A percentile compares a stretch with the other conserved stretches of the same genome.
Evolutionary conservation across 2,888 invertebrate species (phyloP).

Genomic region (Orthosia incerta): DNA sequence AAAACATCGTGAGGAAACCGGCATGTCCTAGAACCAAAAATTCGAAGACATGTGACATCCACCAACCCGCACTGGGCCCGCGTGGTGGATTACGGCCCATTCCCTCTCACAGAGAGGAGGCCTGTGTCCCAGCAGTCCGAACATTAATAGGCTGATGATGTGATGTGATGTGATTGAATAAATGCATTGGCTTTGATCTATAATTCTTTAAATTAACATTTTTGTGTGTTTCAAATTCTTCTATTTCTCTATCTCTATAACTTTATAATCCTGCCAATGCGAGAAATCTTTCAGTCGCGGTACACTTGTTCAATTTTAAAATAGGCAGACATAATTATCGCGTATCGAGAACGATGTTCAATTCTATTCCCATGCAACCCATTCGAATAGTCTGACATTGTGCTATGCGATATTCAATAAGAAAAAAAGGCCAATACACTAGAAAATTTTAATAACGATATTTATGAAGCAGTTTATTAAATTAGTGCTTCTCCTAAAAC

Average conservation of each 20-base stretch:
- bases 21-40: too few species aligned
- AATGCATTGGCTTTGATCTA: too few species aligned
- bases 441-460: slow-evolving; percentile 9
- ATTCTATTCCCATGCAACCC: slow-evolving; percentile 1
- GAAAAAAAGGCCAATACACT: background rate
- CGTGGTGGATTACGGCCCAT: too few species aligned
- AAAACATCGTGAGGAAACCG: too few species aligned
- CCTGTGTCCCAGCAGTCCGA: too few species aligned
- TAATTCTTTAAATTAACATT: too few species aligned
- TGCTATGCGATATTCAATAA: slow-evolving; percentile 1
- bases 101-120: too few species aligned
- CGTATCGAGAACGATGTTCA: slow-evolving; percentile 10
- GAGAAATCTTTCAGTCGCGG: background rate
- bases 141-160: too few species aligned
- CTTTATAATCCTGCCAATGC: background rate
- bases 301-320: slow-evolving; percentile 11
- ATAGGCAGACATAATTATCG: background rate
- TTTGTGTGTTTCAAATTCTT: background rate
- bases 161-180: too few species aligned
- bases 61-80: too few species aligned
- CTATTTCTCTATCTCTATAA: background rate
- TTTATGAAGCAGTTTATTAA: slow-evolving; percentile 11
- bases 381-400: background rate
- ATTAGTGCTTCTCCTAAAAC: slow-evolving; percentile 8
- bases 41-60: too few species aligned